Percentiles rank a stretch among this genome's conserved stretches.
Evolutionary conservation across 1,140 invertebrate genomes (phyloP).

Genomic region (Apolygus lucorum): DNA sequence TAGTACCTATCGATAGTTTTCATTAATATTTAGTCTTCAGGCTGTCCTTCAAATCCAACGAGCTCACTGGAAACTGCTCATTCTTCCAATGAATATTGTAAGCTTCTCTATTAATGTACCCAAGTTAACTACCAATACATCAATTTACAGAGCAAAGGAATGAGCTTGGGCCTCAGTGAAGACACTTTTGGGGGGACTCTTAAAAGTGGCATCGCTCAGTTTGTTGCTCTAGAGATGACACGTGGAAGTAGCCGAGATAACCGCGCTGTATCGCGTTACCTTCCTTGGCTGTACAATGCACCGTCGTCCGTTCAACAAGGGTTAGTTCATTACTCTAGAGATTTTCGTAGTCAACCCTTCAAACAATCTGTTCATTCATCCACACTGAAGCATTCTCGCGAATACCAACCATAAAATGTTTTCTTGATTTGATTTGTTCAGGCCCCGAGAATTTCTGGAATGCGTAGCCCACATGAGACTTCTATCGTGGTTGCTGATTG

Average conservation of each 20-base stretch:
- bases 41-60: too few relatives aligned
- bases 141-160: constrained; percentile 48
- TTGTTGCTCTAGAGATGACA: constrained; percentile 85
- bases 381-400: not conserved
- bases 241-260: constrained; percentile 77
- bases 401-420: not conserved
- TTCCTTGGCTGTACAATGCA: constrained; percentile 86
- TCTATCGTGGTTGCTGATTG: constrained; percentile 90
- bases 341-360: not conserved
- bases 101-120: not conserved
- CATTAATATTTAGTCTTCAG: too few relatives aligned
- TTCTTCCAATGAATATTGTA: not conserved
- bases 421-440: constrained; percentile 36
- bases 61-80: too few relatives aligned
- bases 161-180: constrained; percentile 74
- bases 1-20: too few relatives aligned
- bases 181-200: constrained; percentile 91
- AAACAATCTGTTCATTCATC: not conserved
- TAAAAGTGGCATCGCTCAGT: constrained; percentile 92
- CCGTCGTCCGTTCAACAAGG: constrained; percentile 78
- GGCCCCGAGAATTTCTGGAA: constrained; percentile 88
- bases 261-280: constrained; percentile 67
- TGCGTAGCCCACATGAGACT: constrained; percentile 90
- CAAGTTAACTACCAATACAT: too few relatives aligned
- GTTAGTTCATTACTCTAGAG: constrained; percentile 35